A percentile compares a stretch with the other conserved stretches of the same genome.
These are phyloP conservation scores for Toxotes jaculatrix DNA, from an alignment of 2,113 vertebrate species.

Conservation along the genomic window DNA sequence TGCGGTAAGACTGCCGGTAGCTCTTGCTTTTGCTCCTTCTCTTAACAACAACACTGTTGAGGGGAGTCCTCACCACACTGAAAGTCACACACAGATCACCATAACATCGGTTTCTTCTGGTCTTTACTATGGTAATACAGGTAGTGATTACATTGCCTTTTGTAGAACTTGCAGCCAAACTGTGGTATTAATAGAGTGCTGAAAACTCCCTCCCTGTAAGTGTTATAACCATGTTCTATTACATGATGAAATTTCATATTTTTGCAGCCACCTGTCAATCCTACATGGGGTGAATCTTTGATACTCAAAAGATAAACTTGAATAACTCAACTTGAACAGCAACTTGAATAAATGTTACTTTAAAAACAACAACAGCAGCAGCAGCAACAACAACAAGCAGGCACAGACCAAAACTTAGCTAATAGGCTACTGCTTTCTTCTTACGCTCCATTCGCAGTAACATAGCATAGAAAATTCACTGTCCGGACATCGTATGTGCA, in stretches of 20 bases:
- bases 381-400: no score
- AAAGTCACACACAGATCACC: not conserved
- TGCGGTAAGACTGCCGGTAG: slow-evolving; percentile 68
- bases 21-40: slow-evolving; percentile 65
- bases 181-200: not conserved
- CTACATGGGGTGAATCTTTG: no score
- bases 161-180: not conserved
- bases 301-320: no score
- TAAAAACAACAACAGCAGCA: no score
- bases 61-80: slow-evolving; percentile 58
- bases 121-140: not conserved
- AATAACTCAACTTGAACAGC: not conserved
- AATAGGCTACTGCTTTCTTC: not conserved
- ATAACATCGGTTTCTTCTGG: not conserved
- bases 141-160: not conserved
- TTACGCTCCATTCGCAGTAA: not conserved
- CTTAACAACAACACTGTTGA: slow-evolving; percentile 17
- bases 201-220: not conserved
- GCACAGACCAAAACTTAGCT: not conserved
- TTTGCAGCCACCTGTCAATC: not conserved
- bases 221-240: no score
- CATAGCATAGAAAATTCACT: not conserved
- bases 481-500: not conserved
- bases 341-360: not conserved
- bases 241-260: not conserved